These are phyloP conservation scores for Centropus unirufus DNA, from an alignment of 2,113 vertebrate species.

Conservation along the genomic window DNA sequence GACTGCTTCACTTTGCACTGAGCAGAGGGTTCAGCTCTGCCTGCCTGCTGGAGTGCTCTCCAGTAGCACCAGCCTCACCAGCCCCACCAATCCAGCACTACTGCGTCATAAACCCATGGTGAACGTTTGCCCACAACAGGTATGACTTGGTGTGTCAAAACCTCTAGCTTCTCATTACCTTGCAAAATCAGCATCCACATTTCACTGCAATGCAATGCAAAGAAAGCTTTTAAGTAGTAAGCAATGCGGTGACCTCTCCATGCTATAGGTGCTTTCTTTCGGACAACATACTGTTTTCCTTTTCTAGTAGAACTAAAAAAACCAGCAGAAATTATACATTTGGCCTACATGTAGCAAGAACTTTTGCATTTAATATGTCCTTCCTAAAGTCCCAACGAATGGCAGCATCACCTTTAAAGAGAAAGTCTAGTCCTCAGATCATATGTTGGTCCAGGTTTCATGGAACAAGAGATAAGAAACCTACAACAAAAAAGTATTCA, in stretches of 20 bases:
- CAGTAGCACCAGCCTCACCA: too few species aligned
- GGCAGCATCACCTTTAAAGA: neutral
- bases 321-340: neutral
- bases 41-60: neutral
- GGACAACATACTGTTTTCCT: neutral
- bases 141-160: neutral
- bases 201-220: neutral
- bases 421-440: neutral
- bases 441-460: neutral
- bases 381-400: neutral
- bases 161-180: neutral
- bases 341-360: neutral
- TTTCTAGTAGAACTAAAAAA: neutral
- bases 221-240: neutral
- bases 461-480: neutral
- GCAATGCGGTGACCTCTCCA: fast-evolving
- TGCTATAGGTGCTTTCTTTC: neutral
- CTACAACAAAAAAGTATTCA: neutral
- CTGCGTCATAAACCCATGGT: neutral
- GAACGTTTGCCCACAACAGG: fast-evolving
- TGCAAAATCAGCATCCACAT: neutral
- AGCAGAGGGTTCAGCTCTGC: neutral
- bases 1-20: neutral
- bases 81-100: neutral
- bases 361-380: neutral